These are phyloP conservation scores for Amazona vittata DNA, from an alignment of 2,113 vertebrate species.

Conservation along the genomic window DNA sequence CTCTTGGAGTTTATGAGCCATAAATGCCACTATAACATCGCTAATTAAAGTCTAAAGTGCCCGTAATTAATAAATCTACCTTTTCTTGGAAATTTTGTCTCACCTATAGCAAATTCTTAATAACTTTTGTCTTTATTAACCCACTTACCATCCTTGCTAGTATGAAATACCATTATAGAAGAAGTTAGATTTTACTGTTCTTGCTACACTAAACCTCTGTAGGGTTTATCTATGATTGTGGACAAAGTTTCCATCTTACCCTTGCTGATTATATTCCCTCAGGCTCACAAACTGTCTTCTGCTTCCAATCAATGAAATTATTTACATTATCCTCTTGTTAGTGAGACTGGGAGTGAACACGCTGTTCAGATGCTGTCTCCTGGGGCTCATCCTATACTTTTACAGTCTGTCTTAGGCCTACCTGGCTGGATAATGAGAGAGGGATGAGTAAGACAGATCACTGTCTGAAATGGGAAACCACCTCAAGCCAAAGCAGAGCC, in stretches of 20 bases:
- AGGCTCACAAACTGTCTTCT: background rate
- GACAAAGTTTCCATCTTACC: background rate
- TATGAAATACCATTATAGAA: background rate
- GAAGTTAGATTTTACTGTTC: background rate
- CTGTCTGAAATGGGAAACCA: background rate
- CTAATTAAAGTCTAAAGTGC: background rate
- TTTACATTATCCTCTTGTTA: background rate
- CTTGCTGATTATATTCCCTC: background rate
- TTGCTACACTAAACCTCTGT: background rate
- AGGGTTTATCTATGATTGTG: background rate
- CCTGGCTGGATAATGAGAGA: background rate
- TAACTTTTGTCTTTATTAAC: background rate
- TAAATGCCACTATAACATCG: background rate
- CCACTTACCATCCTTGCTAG: background rate
- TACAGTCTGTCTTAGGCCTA: background rate
- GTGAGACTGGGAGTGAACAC: background rate
- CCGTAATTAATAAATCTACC: background rate
- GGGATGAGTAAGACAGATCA: background rate
- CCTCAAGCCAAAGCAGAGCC: background rate
- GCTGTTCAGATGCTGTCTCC: background rate
- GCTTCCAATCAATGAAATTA: background rate
- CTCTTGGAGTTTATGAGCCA: background rate
- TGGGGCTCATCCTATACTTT: background rate
- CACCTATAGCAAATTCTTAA: background rate
- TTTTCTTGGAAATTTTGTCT: background rate